Evolutionary conservation across 2,888 invertebrate genomes (phyloP).

Genomic region (Melinopterus prodromus): DNA sequence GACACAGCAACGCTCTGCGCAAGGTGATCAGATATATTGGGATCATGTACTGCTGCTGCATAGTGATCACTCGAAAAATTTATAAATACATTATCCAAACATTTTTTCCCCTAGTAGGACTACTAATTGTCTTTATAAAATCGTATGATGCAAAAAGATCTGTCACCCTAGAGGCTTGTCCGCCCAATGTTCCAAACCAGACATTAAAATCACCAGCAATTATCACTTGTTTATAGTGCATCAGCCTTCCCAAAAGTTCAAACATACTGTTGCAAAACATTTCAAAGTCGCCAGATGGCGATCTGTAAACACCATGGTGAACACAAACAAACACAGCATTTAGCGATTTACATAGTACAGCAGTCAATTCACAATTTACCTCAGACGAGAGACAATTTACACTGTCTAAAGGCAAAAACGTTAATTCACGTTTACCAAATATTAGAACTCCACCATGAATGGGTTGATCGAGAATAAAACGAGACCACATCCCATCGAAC

Average conservation of each 20-base stretch:
- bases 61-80: background rate
- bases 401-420: background rate
- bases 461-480: background rate
- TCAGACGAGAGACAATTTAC: background rate
- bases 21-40: background rate
- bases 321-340: background rate
- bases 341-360: background rate
- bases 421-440: background rate
- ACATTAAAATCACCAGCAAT: background rate
- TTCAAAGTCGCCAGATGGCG: background rate
- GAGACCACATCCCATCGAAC: background rate
- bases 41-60: background rate
- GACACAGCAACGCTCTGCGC: background rate
- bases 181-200: background rate
- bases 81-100: background rate
- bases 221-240: background rate
- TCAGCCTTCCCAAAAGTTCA: background rate
- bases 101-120: background rate
- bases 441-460: background rate
- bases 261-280: background rate
- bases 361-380: background rate
- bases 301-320: too few relatives aligned
- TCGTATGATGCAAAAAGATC: background rate
- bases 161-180: background rate
- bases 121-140: background rate